These are phyloP conservation scores for Austrolebias charrua DNA, from an alignment of 2,797 vertebrate genomes.

Conservation along the genomic window DNA sequence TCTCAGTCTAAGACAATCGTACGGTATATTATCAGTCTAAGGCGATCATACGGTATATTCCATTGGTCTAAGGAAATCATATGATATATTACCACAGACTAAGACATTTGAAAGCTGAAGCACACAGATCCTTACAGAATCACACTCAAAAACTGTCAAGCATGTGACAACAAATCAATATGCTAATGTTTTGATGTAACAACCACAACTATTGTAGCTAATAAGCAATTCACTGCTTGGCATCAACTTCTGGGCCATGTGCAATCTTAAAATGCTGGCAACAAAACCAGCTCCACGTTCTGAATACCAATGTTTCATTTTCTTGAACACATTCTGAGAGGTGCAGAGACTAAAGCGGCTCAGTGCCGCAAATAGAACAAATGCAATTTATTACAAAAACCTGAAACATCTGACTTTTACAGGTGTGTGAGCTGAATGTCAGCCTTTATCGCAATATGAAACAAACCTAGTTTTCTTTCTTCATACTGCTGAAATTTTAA, in stretches of 20 bases:
- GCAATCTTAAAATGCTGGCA: neutral
- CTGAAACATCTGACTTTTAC: neutral
- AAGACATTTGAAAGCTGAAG: conserved; percentile 1
- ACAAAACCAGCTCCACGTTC: conserved; percentile 1
- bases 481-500: neutral
- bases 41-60: too few species aligned
- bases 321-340: conserved; percentile 7
- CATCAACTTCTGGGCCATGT: conserved; percentile 8
- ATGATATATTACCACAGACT: conserved; percentile 1
- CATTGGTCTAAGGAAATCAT: too few species aligned
- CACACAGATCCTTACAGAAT: neutral
- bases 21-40: too few species aligned
- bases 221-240: conserved; percentile 5
- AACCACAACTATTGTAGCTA: neutral
- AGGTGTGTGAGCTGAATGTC: neutral
- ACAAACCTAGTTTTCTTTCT: neutral
- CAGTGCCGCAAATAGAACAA: neutral
- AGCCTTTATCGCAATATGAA: neutral
- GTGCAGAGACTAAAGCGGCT: conserved; percentile 10
- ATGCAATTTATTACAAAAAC: conserved; percentile 1
- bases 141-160: conserved; percentile 4
- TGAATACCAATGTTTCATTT: conserved; percentile 12
- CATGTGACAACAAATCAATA: neutral
- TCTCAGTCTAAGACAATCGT: too few species aligned
- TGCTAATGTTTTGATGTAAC: neutral